A percentile compares a stretch with the other conserved stretches of the same genome.
phyloP scores from a whole-genome alignment of 2,797 vertebrate genomes.

The Gymnothorax reevesii region DNA sequence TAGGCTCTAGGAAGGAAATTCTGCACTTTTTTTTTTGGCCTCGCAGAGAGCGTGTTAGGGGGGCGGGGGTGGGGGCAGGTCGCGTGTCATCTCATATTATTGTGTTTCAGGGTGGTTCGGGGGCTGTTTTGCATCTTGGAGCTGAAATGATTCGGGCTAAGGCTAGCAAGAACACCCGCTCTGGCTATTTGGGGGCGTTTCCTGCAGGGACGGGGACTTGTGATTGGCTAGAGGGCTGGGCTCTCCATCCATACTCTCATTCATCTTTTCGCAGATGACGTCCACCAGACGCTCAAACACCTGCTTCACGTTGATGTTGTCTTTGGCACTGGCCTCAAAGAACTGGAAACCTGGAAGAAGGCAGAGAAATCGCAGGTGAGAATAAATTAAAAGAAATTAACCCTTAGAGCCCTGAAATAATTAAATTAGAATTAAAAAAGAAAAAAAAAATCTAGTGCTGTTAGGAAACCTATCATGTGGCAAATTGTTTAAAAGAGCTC shows the following conservation, averaged over 20 bases:
- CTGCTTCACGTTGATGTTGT: constrained; percentile 89
- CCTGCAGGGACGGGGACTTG: constrained; percentile 67
- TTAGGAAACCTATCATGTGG: too few species aligned
- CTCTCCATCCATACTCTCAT: constrained; percentile 79
- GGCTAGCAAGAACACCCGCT: constrained; percentile 78
- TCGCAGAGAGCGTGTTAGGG: not conserved
- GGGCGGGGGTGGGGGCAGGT: not conserved
- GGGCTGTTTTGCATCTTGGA: too few species aligned
- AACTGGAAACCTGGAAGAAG: constrained; percentile 81
- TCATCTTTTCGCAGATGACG: constrained; percentile 91
- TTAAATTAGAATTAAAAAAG: too few species aligned
- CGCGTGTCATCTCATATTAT: constrained; percentile 38
- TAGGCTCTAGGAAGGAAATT: not conserved
- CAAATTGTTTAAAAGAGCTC: too few species aligned
- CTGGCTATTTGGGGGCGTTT: constrained; percentile 62
- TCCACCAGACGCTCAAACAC: constrained; percentile 88
- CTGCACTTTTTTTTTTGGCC: not conserved
- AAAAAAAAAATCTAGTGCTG: too few species aligned
- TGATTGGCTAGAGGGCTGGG: constrained; percentile 62
- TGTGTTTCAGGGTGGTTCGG: constrained; percentile 9
- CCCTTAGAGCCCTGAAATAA: too few species aligned
- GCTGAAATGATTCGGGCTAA: not conserved
- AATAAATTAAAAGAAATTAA: not conserved
- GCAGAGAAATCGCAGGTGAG: not conserved
- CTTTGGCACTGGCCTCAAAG: constrained; percentile 90